These are phyloP conservation scores for Champsocephalus gunnari DNA, from an alignment of 2,797 vertebrate genomes.

Conservation along the genomic window DNA sequence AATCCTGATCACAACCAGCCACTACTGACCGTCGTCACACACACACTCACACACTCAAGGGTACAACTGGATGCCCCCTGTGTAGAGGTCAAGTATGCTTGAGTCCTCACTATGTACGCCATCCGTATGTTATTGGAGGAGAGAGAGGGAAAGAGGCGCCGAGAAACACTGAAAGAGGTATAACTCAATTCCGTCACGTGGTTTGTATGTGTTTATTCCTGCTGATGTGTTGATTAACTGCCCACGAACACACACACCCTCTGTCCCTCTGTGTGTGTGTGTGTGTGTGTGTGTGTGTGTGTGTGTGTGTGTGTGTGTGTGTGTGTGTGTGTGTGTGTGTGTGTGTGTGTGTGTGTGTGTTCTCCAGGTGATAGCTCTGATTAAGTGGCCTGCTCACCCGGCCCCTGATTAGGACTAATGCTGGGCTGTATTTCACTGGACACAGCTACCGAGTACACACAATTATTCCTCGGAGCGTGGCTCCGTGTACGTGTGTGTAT, in stretches of 20 bases:
- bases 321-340: too few species aligned
- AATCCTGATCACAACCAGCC: constrained; percentile 63
- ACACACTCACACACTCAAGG: constrained; percentile 30
- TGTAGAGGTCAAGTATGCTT: constrained; percentile 64
- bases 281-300: too few species aligned
- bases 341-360: constrained; percentile 67
- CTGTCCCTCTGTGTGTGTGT: constrained; percentile 54
- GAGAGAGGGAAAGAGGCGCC: constrained; percentile 10
- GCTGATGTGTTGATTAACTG: constrained; percentile 81
- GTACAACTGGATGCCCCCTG: constrained; percentile 41
- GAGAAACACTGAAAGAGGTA: constrained; percentile 47
- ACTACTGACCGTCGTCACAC: constrained; percentile 42
- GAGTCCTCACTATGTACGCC: constrained; percentile 48
- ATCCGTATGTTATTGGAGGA: constrained; percentile 47
- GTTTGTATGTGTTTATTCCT: constrained; percentile 75
- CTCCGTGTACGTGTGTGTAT: constrained; percentile 26
- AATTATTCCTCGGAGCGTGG: constrained; percentile 50
- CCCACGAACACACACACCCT: constrained; percentile 18
- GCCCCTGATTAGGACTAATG: constrained; percentile 79
- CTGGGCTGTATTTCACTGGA: constrained; percentile 67
- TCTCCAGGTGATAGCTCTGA: constrained; percentile 74
- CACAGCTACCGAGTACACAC: constrained; percentile 35
- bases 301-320: too few species aligned
- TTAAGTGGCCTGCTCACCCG: constrained; percentile 75
- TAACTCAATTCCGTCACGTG: constrained; percentile 73